These are phyloP conservation scores for Anas bernieri DNA, from an alignment of 2,797 vertebrate species.

Conservation along the genomic window DNA sequence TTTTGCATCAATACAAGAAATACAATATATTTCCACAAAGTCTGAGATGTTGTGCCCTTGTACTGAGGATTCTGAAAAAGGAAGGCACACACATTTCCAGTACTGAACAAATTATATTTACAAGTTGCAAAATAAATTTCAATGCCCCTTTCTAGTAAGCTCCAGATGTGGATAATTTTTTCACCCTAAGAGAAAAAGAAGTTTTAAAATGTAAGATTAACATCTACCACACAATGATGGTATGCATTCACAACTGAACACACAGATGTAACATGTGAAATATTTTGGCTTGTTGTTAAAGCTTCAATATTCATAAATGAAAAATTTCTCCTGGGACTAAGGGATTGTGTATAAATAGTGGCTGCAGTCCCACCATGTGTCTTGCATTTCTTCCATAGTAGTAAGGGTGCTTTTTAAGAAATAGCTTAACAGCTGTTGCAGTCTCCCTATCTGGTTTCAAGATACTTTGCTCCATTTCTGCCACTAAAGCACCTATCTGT, in stretches of 20 bases:
- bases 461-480: conserved; percentile 54
- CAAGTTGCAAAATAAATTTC: not conserved
- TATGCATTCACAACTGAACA: not conserved
- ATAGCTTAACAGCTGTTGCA: conserved; percentile 63
- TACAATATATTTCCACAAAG: not conserved
- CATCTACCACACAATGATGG: not conserved
- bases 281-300: conserved; percentile 7
- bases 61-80: not conserved
- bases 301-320: conserved; percentile 36
- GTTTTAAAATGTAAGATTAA: not conserved
- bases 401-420: conserved; percentile 61
- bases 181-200: not conserved
- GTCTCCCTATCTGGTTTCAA: conserved; percentile 59
- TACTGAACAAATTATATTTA: not conserved
- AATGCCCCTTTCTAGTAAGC: not conserved
- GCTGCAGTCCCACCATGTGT: conserved; percentile 60
- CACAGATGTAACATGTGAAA: conserved; percentile 11
- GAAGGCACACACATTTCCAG: not conserved
- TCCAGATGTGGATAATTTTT: not conserved
- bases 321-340: not conserved
- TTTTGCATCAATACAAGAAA: not conserved
- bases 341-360: conserved; percentile 66
- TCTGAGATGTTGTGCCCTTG: not conserved
- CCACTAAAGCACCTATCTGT: conserved; percentile 50
- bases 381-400: conserved; percentile 60